Percentiles rank a stretch among this genome's conserved stretches.
These are phyloP conservation scores for Lysandra bellargus DNA, from an alignment of 2,888 invertebrate genomes.

Conservation along the genomic window DNA sequence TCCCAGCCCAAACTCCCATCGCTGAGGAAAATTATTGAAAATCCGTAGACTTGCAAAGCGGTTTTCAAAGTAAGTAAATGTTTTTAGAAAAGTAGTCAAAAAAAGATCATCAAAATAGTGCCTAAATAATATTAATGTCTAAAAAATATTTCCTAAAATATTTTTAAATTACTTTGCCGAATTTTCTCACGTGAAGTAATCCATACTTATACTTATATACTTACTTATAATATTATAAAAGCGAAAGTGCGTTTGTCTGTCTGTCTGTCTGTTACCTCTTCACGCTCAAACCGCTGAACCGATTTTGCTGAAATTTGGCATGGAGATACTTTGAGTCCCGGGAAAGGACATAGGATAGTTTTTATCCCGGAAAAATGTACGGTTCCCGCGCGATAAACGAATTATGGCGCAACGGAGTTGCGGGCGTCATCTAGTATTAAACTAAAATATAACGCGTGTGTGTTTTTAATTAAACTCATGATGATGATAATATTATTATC, in stretches of 20 bases:
- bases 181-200: not conserved
- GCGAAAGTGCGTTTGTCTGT: no score
- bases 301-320: no score
- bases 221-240: no score
- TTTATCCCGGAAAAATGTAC: no score
- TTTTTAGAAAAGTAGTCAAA: not conserved
- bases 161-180: not conserved
- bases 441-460: not conserved
- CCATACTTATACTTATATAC: no score
- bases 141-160: not conserved
- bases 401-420: not conserved
- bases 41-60: not conserved
- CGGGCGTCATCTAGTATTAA: not conserved
- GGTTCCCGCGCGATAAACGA: no score
- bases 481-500: not conserved
- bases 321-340: no score
- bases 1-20: not conserved
- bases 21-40: not conserved
- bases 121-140: not conserved
- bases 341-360: no score
- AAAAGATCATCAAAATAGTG: not conserved
- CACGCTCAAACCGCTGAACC: no score
- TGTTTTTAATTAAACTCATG: not conserved
- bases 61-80: not conserved
- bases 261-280: no score